Base-by-base conservation (phyloP, 2,113 vertebrate genomes). In the Colistium nudipinnis region DNA sequence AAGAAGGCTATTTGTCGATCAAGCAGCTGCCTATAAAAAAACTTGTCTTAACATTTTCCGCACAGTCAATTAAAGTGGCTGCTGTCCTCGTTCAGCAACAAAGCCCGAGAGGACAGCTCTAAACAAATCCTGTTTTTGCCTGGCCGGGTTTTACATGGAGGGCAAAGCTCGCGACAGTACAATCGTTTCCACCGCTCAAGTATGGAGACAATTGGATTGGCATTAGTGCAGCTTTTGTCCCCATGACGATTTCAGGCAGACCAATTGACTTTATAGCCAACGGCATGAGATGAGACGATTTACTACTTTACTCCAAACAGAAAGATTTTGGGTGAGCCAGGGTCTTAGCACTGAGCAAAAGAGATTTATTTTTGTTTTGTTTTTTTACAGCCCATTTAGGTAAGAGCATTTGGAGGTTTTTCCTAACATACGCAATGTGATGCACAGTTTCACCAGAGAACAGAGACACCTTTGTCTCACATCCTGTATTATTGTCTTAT, bases 51-150 rank as follows among this genome's bases (percentile, higher is more conserved):
- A 52, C 59, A 45, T 78, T 63, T 57, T 57, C 55, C 52, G 52
- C 62, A 43, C 31, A 62, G 60, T 52, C 71, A 57, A 71, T 49
- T 61, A 57, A 67, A 73, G 55, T 30, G 59, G 60, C 44, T 20
- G 33, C 53, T 19, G 31, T 55, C 66, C 73, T 73, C 66, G 54
- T 73, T 81, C 74, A 82, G 67, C 20, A 2, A 39, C 44, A 36
- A 71, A 74, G 59, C 81, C 66, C 74, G 12, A 64, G 75, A 77
- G 79, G 43, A 63, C 64, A 77, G 74, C 74, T 71, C 62, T 43
- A 65, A 83, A 85, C 62, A 84, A 85, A 84, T 83, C 72, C 67
- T 69, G 69, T 70, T 80, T 78, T 81, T 25, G 49, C 57, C 38
- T 61, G 17, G 39, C 48, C 24, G 6, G 56, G 44, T 57, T 84